A percentile compares a stretch with the other conserved stretches of the same genome.
Conservation (phyloP, 2,888 invertebrate genomes). For the Gortyna flavago region DNA sequence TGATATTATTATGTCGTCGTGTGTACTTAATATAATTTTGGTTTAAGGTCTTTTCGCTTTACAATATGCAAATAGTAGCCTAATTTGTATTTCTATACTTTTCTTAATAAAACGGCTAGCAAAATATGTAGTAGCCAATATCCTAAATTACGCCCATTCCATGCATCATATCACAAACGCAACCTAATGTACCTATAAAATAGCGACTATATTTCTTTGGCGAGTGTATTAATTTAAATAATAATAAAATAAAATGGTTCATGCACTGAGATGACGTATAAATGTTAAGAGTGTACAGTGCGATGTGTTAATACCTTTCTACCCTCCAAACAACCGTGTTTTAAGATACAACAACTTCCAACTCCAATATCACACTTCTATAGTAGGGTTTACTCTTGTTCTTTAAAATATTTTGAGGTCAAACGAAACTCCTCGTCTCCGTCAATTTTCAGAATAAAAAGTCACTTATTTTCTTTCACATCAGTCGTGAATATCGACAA, state of each 20-base stretch:
- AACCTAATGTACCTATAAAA: not conserved
- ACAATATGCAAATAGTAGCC: not conserved
- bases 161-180: conserved; percentile 24
- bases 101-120: not conserved
- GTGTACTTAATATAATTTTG: not conserved
- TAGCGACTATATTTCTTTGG: not conserved
- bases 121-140: not conserved
- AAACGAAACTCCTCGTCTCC: conserved; percentile 17
- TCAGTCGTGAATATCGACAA: not conserved
- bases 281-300: conserved; percentile 45
- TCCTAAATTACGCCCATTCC: conserved; percentile 22
- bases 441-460: too few relatives aligned
- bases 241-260: conserved; percentile 6
- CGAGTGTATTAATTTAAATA: not conserved
- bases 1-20: too few relatives aligned
- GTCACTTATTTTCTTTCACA: not conserved
- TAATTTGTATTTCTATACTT: not conserved
- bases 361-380: conserved; percentile 45
- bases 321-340: conserved; percentile 44
- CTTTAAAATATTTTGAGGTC: not conserved
- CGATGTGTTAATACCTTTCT: conserved; percentile 43
- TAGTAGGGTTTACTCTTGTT: conserved; percentile 3
- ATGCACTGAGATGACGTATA: conserved; percentile 45
- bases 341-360: conserved; percentile 33
- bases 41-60: not conserved